These are phyloP conservation scores for Geophilus truncorum DNA, from an alignment of 2,888 invertebrate species.

Conservation along the genomic window DNA sequence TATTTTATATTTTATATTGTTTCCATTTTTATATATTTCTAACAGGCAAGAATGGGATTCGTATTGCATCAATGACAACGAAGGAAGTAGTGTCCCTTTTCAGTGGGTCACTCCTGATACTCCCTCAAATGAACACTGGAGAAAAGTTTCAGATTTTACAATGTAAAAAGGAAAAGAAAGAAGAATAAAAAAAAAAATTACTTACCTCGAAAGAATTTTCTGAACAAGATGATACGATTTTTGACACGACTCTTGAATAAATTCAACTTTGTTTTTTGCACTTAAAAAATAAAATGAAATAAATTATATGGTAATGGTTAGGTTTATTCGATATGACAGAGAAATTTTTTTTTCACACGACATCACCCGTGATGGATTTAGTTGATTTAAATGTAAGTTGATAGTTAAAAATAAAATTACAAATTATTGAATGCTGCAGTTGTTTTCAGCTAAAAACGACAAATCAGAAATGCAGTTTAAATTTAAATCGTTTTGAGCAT, in stretches of 20 bases:
- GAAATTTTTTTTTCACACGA: too few relatives aligned
- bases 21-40: background rate
- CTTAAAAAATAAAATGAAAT: too few relatives aligned
- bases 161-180: background rate
- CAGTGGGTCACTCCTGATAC: constrained; percentile 36
- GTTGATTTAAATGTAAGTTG: too few relatives aligned
- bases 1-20: too few relatives aligned
- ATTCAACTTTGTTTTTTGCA: too few relatives aligned
- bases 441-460: background rate
- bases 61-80: constrained; percentile 10
- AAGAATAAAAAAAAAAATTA: background rate
- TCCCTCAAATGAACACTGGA: background rate
- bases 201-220: too few relatives aligned
- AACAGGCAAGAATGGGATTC: constrained; percentile 37
- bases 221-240: too few relatives aligned
- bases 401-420: background rate
- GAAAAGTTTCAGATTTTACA: background rate
- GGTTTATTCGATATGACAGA: too few relatives aligned
- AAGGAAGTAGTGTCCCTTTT: constrained; percentile 33
- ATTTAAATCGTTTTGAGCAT: background rate
- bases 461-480: background rate
- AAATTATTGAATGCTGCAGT: background rate
- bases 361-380: too few relatives aligned
- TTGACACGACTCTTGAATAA: too few relatives aligned
- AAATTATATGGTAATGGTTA: too few relatives aligned